Evolutionary conservation across 2,888 invertebrate species (phyloP).

Genomic region (Gnatocerus cornutus): DNA sequence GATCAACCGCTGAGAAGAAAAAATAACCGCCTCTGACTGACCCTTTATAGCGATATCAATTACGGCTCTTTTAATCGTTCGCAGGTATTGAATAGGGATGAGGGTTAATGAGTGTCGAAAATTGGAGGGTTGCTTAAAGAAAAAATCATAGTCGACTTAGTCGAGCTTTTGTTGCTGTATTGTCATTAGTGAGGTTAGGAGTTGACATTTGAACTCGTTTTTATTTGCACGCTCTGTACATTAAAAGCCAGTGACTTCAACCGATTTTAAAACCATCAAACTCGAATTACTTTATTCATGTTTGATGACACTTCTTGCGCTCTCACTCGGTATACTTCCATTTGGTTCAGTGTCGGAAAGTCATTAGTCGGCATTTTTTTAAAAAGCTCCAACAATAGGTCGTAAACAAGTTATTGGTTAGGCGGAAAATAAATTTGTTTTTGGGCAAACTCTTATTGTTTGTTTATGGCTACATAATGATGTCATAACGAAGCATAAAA

Average conservation of each 20-base stretch:
- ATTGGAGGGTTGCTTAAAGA: too few species aligned
- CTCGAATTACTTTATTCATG: background rate
- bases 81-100: constrained; percentile 2
- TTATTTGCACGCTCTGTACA: too few species aligned
- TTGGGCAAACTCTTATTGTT: constrained; percentile 52
- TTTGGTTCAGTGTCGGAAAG: constrained; percentile 7
- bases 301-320: constrained; percentile 4
- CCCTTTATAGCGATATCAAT: constrained; percentile 4
- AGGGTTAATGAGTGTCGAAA: constrained; percentile 1
- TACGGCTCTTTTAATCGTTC: background rate
- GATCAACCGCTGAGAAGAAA: constrained; percentile 60
- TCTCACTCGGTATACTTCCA: constrained; percentile 5
- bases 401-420: constrained; percentile 52
- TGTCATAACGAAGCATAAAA: constrained; percentile 58
- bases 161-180: too few species aligned
- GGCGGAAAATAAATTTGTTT: constrained; percentile 50
- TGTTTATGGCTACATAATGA: constrained; percentile 58
- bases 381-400: constrained; percentile 41
- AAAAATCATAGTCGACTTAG: too few species aligned
- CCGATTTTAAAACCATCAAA: constrained; percentile 28
- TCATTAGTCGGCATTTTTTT: constrained; percentile 38
- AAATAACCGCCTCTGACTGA: constrained; percentile 42
- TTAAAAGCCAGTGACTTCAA: constrained; percentile 1
- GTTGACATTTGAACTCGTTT: too few species aligned
- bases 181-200: too few species aligned